Evolutionary conservation across 2,888 invertebrate species (phyloP).

Genomic region (Drosophila affinis): DNA sequence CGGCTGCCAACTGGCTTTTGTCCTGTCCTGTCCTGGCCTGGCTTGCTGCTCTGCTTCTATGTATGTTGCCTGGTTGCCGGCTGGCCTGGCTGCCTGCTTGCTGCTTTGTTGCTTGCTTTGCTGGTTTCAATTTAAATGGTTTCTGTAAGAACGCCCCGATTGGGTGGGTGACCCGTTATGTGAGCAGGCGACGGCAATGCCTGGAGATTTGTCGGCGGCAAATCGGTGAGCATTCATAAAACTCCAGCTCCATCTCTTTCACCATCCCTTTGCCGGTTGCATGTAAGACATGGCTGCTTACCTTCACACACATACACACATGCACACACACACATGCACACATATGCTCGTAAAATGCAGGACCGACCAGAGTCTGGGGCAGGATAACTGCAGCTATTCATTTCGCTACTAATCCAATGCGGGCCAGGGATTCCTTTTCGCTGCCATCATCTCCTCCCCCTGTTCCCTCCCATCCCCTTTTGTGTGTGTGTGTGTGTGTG

Average conservation of each 20-base stretch:
- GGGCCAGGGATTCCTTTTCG: slow-evolving; percentile 47
- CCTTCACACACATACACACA: slow-evolving; percentile 8
- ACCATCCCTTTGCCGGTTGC: slow-evolving; percentile 2
- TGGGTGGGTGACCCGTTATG: slow-evolving; percentile 5
- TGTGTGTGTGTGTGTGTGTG: slow-evolving; percentile 1
- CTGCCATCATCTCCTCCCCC: slow-evolving; percentile 9
- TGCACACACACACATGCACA: slow-evolving; percentile 3
- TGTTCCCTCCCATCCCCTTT: not conserved
- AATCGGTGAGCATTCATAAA: slow-evolving; percentile 56
- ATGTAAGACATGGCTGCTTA: slow-evolving; percentile 38
- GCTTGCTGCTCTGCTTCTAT: not conserved
- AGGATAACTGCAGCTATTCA: slow-evolving; percentile 61
- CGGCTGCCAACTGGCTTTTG: slow-evolving; percentile 9
- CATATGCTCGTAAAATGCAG: slow-evolving; percentile 40
- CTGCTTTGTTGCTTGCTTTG: slow-evolving; percentile 3
- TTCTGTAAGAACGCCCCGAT: slow-evolving; percentile 27
- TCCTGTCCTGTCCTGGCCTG: slow-evolving; percentile 7
- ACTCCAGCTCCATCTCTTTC: slow-evolving; percentile 22
- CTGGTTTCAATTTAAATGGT: slow-evolving; percentile 41
- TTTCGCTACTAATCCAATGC: slow-evolving; percentile 68
- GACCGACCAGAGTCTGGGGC: slow-evolving; percentile 18
- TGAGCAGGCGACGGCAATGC: slow-evolving; percentile 23
- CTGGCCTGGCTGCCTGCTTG: not conserved
- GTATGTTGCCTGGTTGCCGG: not conserved
- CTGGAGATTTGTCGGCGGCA: slow-evolving; percentile 35